phyloP scores from a whole-genome alignment of 2,888 invertebrate genomes.

The Laothoe populi region DNA sequence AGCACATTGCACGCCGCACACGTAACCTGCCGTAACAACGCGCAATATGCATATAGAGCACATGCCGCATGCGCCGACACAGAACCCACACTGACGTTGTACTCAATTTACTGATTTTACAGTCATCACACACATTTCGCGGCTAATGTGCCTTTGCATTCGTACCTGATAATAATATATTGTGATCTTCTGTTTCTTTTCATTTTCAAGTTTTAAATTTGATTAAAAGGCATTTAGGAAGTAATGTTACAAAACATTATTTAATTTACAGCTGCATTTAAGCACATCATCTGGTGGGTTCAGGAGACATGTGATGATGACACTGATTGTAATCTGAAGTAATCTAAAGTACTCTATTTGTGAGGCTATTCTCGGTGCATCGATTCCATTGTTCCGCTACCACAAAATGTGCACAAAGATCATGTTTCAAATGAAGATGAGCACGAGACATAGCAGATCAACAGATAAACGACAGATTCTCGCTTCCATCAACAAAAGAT shows the following conservation, averaged over 20 bases:
- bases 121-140: constrained; percentile 25
- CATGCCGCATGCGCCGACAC: constrained; percentile 40
- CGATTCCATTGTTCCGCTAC: constrained; percentile 61
- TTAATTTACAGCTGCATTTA: background rate
- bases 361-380: constrained; percentile 12
- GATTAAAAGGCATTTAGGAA: background rate
- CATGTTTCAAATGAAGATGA: constrained; percentile 64
- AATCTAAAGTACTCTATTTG: constrained; percentile 43
- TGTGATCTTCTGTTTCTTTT: background rate
- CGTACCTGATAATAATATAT: background rate
- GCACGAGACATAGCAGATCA: constrained; percentile 76
- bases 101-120: constrained; percentile 28
- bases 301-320: constrained; percentile 29
- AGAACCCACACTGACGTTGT: constrained; percentile 23
- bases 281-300: constrained; percentile 23
- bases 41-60: constrained; percentile 78
- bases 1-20: constrained; percentile 51
- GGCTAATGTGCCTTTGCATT: constrained; percentile 12
- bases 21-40: constrained; percentile 77
- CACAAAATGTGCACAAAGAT: constrained; percentile 69
- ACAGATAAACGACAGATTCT: constrained; percentile 70
- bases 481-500: constrained; percentile 80
- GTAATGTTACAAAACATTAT: too few relatives aligned
- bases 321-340: constrained; percentile 52
- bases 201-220: background rate